A percentile compares a stretch with the other conserved stretches of the same genome.
Evolutionary conservation across 2,797 vertebrate species (phyloP).

Genomic region (Sarcoramphus papa): DNA sequence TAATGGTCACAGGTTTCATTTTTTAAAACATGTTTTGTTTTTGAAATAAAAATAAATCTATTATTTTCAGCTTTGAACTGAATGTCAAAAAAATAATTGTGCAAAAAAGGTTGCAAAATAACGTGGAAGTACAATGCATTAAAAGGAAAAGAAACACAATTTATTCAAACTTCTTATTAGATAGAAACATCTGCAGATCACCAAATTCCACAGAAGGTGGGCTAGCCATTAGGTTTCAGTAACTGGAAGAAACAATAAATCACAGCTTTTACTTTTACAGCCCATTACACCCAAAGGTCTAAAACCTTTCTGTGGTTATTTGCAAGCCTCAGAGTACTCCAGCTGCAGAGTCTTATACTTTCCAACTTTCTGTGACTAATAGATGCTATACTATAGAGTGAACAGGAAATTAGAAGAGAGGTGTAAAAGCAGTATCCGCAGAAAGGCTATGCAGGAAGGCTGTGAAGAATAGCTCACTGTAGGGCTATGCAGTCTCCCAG

Average conservation of each 20-base stretch:
- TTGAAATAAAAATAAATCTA: neutral
- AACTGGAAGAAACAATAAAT: conserved; percentile 34
- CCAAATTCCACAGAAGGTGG: neutral
- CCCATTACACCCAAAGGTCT: conserved; percentile 19
- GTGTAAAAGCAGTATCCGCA: neutral
- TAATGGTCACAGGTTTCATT: neutral
- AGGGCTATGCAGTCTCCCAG: neutral
- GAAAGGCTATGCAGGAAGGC: neutral
- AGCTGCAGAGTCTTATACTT: neutral
- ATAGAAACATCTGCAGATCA: neutral
- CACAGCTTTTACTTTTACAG: conserved; percentile 35
- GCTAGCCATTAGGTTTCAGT: neutral
- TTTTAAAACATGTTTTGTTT: neutral
- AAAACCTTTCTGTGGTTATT: neutral
- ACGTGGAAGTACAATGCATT: neutral
- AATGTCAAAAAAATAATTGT: neutral
- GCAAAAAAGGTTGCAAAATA: neutral
- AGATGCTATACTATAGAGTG: neutral
- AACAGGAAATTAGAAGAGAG: conserved; percentile 30
- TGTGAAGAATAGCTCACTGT: neutral
- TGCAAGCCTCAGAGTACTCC: neutral
- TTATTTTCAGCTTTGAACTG: neutral
- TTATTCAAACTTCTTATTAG: neutral
- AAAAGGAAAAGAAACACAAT: neutral
- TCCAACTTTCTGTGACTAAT: conserved; percentile 9